phyloP scores from a whole-genome alignment of 2,797 vertebrate species.

The Etheostoma nigrum region DNA sequence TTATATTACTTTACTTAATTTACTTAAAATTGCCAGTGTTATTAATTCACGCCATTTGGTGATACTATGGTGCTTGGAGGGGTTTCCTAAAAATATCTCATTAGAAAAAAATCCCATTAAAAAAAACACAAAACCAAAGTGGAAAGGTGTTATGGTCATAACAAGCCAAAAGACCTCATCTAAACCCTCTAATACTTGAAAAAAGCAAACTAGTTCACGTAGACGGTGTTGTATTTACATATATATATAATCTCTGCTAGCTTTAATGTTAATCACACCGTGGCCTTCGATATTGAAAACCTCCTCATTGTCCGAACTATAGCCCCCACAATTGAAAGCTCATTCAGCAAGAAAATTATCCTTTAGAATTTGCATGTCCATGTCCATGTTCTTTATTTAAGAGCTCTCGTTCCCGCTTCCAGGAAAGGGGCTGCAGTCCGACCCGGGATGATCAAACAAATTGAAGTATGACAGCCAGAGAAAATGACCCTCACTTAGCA shows the following conservation, averaged over 20 bases:
- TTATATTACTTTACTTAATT: too few species aligned
- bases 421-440: background rate
- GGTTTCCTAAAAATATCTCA: too few species aligned
- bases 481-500: slow-evolving; percentile 36
- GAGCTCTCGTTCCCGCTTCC: background rate
- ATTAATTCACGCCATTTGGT: too few species aligned
- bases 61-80: too few species aligned
- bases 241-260: background rate
- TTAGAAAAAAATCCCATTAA: too few species aligned
- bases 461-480: slow-evolving; percentile 40
- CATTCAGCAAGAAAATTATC: background rate
- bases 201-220: too few species aligned
- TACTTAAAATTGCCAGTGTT: too few species aligned
- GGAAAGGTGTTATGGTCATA: too few species aligned
- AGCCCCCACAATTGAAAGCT: background rate
- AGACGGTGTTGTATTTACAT: too few species aligned
- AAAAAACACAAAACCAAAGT: too few species aligned
- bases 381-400: background rate
- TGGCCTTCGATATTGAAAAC: background rate
- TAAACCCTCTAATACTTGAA: too few species aligned
- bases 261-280: background rate
- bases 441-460: slow-evolving; percentile 13
- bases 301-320: background rate
- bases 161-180: too few species aligned
- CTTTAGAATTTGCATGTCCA: background rate